Base-by-base conservation (phyloP, 2,888 invertebrate genomes). In the Leptopilina syphax region DNA sequence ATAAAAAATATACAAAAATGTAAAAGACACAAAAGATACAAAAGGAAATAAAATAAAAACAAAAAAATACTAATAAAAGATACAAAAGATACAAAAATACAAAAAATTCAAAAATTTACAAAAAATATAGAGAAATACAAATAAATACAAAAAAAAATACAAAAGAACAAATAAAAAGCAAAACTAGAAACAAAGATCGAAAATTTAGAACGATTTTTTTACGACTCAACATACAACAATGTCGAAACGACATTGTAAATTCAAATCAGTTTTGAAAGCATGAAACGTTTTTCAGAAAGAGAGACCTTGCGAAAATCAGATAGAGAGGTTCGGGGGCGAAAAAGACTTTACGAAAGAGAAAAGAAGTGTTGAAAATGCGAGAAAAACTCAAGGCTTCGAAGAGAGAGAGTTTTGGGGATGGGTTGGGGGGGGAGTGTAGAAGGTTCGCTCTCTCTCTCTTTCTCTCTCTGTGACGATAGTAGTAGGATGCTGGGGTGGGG, bases 381-480 rank as follows among this genome's bases (percentile, higher is more conserved):
- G 78, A 82, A 83, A 44, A 80, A 82, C 79, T 83, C 68, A 79
- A 82, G 77, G 77, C 65, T 80, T 63, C 70, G 79, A 73, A 76
- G 80, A 34, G 34, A 34, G 34, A 34, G 34, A 34, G 34, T 34
- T 83, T 82, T 81, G 68, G 79, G 79, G 76, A 83, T 8, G 82
- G 50, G 81, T 79, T 10, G 12, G 3, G 4, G 34, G 34, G 3
- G 34, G 34, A 34, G 18, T 18, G 18, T 18, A 18, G 34, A 34
- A 34, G 3, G 34, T 34, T 34, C 34, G 3, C 34, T 34, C 34
- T 34, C 34, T 27, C 27, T 27, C 27, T 34, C 34, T 34, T 3
- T 34, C 34, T 34, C 1, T 34, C 50, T 81, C 77, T 78, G 79
- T 78, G 79, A 80, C 79, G 82, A 76, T 79, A 66, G 79, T 65